Base-by-base conservation (phyloP, 1,140 invertebrate species). In the Centruroides vittatus region DNA sequence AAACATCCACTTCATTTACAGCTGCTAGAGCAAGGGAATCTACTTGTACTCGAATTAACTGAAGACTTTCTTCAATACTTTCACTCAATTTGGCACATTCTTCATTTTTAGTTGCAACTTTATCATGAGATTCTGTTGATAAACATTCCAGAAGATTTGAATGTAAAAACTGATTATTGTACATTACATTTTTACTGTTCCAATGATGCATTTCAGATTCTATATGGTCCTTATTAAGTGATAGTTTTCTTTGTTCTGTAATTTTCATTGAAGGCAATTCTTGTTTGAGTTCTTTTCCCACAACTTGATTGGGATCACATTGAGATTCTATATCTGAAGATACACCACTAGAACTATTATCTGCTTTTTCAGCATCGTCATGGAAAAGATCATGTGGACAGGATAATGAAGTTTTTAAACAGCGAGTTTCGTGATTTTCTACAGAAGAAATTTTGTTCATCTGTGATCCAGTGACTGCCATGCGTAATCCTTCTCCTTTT, bases 291-390 rank as follows among this genome's bases (percentile, higher is more conserved):
- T 53, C 35, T 53, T 36, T 36, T 8, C 5, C 51, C 7, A 36
- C 3, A 5, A 34, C 8, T 53, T 53, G 51, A 52, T 53, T 55
- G 34, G 47, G 36, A 10, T 62, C 61, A 55, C 41, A 63, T 47
- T 59, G 74, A 23, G 84, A 73, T 68, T 89, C 88, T 69, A 90
- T 86, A 71, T 91, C 88, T 36, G 86, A 89, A 61, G 86, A 89
- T 0, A 90, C 86, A 1, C 86, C 88, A 55, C 85, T 89, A 8
- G 86, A 89, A 61, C 86, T 89, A 72, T 89, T 91, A 72, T 91
- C 88, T 71, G 89, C 86, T 11, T 70, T 69, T 70, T 80, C 78
- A 48, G 75, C 79, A 69, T 78, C 74, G 66, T 81, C 82, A 68
- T 77, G 68, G 35, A 81, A 70, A 62, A 89, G 83, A 67, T 88